phyloP scores from a whole-genome alignment of 1,140 invertebrate genomes.

The Cyclina sinensis region DNA sequence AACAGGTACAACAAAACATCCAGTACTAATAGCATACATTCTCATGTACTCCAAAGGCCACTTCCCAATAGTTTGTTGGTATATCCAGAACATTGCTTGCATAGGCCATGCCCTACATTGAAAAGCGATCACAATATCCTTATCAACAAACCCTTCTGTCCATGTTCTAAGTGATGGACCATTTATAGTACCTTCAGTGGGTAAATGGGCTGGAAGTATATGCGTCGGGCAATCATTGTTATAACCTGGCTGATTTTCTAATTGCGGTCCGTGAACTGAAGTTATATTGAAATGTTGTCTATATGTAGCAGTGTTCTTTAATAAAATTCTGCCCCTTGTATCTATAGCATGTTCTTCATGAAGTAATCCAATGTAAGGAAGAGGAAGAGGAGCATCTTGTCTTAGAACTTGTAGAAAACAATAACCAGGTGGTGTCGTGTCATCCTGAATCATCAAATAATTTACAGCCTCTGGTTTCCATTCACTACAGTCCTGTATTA shows the following conservation, averaged over 20 bases:
- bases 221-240: too few relatives aligned
- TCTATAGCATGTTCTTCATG: too few relatives aligned
- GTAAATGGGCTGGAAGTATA: too few relatives aligned
- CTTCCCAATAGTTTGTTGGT: too few relatives aligned
- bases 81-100: background rate
- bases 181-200: background rate
- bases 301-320: background rate
- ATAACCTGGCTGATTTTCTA: too few relatives aligned
- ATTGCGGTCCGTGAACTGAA: too few relatives aligned
- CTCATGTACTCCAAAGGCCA: background rate
- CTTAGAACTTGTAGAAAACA: background rate
- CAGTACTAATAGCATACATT: background rate
- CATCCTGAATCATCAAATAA: background rate
- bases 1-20: constrained; percentile 23
- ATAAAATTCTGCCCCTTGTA: background rate
- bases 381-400: background rate
- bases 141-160: background rate
- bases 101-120: background rate
- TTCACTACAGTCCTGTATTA: background rate
- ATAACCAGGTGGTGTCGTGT: background rate
- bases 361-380: background rate
- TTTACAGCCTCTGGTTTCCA: background rate
- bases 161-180: background rate
- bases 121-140: background rate
- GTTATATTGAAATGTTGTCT: too few relatives aligned